Percentiles rank a stretch among this genome's conserved stretches.
phyloP scores from a whole-genome alignment of 2,113 vertebrate species.

The Zosterops japonicus region DNA sequence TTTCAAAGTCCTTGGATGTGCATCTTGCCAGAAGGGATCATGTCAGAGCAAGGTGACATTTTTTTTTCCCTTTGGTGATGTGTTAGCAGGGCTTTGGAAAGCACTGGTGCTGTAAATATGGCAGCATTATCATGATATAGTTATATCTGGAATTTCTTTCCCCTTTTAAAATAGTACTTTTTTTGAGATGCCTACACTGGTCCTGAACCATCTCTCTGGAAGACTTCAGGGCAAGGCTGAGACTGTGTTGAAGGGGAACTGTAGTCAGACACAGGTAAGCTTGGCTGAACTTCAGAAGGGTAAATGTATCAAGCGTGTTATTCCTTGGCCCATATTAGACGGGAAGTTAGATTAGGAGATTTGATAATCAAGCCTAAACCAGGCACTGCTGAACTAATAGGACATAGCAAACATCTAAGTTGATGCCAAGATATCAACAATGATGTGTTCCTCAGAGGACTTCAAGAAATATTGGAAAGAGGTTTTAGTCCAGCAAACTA shows the following conservation, averaged over 20 bases:
- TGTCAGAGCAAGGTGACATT: background rate
- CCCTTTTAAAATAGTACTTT: background rate
- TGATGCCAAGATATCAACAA: background rate
- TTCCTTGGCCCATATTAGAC: background rate
- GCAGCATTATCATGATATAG: background rate
- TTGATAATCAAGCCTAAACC: background rate
- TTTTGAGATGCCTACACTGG: background rate
- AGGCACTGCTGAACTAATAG: background rate
- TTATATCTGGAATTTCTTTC: background rate
- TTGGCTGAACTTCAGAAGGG: background rate
- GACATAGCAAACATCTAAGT: background rate
- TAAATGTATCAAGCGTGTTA: background rate
- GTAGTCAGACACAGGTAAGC: background rate
- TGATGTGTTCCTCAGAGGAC: background rate
- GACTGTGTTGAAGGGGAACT: background rate
- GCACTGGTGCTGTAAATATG: background rate
- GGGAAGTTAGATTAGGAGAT: background rate
- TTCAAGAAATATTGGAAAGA: background rate
- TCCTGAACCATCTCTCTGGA: background rate
- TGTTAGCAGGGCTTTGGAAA: background rate
- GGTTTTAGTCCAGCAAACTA: background rate
- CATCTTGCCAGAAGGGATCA: background rate
- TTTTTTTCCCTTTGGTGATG: background rate
- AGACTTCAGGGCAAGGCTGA: background rate
- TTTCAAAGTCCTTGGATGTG: background rate